Evolutionary conservation across 1,140 invertebrate genomes (phyloP).

Genomic region (Uloborus diversus): DNA sequence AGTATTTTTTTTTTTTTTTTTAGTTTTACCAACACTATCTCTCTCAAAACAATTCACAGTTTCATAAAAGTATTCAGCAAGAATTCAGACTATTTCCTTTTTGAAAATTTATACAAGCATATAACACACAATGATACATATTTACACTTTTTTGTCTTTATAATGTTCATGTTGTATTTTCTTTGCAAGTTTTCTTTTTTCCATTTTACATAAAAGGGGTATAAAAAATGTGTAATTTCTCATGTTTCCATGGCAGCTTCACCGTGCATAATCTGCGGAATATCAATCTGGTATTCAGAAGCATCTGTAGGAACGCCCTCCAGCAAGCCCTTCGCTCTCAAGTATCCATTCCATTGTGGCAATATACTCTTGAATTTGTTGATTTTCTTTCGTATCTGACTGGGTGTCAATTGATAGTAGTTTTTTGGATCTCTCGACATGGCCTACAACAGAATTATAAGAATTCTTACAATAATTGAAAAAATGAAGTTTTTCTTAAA

Average conservation of each 20-base stretch:
- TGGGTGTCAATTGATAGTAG: slow-evolving; percentile 86
- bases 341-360: slow-evolving; percentile 51
- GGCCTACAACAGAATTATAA: slow-evolving; percentile 67
- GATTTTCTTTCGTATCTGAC: slow-evolving; percentile 81
- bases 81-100: too few relatives aligned
- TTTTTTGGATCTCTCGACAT: slow-evolving; percentile 87
- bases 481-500: too few relatives aligned
- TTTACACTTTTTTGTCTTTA: too few relatives aligned
- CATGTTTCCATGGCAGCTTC: not conserved
- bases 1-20: too few relatives aligned
- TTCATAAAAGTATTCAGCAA: too few relatives aligned
- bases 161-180: too few relatives aligned
- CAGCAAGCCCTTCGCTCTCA: slow-evolving; percentile 52
- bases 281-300: slow-evolving; percentile 35
- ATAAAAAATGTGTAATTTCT: not conserved
- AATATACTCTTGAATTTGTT: slow-evolving; percentile 66
- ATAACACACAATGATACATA: too few relatives aligned
- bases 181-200: too few relatives aligned
- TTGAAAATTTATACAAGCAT: too few relatives aligned
- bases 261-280: not conserved
- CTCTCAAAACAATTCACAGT: too few relatives aligned
- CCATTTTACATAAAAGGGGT: too few relatives aligned
- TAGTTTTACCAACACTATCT: too few relatives aligned
- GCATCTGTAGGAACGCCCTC: not conserved
- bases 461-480: not conserved